Evolutionary conservation across 2,797 vertebrate genomes (phyloP), one percentile per base, ranked within the genome.

Genomic region (Cuniculus paca): DNA sequence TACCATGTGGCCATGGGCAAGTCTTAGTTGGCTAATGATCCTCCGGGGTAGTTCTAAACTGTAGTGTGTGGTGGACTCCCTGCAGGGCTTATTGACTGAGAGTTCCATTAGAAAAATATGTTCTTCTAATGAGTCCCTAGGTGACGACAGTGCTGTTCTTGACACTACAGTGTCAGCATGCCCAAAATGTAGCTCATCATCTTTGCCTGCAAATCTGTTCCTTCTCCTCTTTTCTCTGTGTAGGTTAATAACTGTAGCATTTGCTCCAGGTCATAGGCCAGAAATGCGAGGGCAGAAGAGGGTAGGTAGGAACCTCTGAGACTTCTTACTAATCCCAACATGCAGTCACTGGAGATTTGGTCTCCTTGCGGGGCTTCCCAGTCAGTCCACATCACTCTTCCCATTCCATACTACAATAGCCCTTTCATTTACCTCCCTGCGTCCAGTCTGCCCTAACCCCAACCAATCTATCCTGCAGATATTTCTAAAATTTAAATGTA

Each of bases 401-500:
- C 39, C 39, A 22, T 93, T 85, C 48, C 87, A 13, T 60, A 13
- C 42, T 14, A 24, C 12, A 26, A 48, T 24, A 91, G 50, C 82
- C n/a, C 75, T 91, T 60, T 36, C 22, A 11, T 80, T 89, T 85
- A 45, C 48, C 34, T 85, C 39, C 72, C 22, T 81, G 58, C 60
- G 50, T 80, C 75, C 34, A 56, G 5, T 50, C 34, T 77, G 17
- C 54, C 39, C 56, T 52, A 6, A 52, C 42, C 63, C 39, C 31
- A 61, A 20, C 17, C 28, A 70, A 9, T 61, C 34, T 10, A 45
- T 80, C 84, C 72, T 84, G 42, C n/a, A 75, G 56, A 26, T 84
- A 80, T 68, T 68, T 90, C 86, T 75, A 56, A 94, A 84, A 48
- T 88, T 83, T 90, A 93, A 92, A 78, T 70, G 81, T 63, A 36